These are phyloP conservation scores for Latrodectus geometricus DNA, from an alignment of 1,140 invertebrate species.

Conservation along the genomic window DNA sequence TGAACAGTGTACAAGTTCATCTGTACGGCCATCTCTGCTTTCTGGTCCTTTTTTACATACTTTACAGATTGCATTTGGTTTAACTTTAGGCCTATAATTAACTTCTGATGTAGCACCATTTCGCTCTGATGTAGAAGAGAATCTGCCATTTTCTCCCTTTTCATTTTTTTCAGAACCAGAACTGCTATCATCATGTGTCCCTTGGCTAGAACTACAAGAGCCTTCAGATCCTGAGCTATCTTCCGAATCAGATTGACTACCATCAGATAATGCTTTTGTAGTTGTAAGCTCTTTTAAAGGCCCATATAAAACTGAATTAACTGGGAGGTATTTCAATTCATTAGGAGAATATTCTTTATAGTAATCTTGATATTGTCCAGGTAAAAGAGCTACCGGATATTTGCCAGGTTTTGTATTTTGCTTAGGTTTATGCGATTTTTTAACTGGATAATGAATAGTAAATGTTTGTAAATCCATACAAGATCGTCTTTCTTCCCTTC, in stretches of 20 bases:
- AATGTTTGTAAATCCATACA: constrained; percentile 72
- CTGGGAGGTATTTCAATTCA: constrained; percentile 83
- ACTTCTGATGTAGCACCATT: background rate
- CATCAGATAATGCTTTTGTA: constrained; percentile 53
- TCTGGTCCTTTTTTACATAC: constrained; percentile 68
- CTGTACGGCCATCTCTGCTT: constrained; percentile 67
- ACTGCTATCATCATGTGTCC: constrained; percentile 48
- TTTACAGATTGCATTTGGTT: constrained; percentile 68
- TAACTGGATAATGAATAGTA: constrained; percentile 77
- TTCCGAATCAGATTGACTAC: constrained; percentile 66
- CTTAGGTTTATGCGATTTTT: constrained; percentile 66
- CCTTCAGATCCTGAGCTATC: constrained; percentile 65
- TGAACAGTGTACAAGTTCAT: constrained; percentile 78
- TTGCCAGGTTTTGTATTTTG: constrained; percentile 73
- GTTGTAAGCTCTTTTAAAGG: constrained; percentile 71
- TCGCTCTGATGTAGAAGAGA: constrained; percentile 2
- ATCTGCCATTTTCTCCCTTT: constrained; percentile 65
- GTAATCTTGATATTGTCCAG: constrained; percentile 91
- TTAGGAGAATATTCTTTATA: constrained; percentile 78
- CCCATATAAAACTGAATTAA: constrained; percentile 89
- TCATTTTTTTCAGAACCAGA: constrained; percentile 72
- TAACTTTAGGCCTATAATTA: constrained; percentile 31
- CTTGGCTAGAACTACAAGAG: constrained; percentile 52
- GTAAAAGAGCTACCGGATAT: constrained; percentile 91
- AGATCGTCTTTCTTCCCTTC: constrained; percentile 75